Evolutionary conservation across 2,888 invertebrate genomes (phyloP), one percentile per base, ranked within the genome.

Genomic region (Drosophila mettleri): DNA sequence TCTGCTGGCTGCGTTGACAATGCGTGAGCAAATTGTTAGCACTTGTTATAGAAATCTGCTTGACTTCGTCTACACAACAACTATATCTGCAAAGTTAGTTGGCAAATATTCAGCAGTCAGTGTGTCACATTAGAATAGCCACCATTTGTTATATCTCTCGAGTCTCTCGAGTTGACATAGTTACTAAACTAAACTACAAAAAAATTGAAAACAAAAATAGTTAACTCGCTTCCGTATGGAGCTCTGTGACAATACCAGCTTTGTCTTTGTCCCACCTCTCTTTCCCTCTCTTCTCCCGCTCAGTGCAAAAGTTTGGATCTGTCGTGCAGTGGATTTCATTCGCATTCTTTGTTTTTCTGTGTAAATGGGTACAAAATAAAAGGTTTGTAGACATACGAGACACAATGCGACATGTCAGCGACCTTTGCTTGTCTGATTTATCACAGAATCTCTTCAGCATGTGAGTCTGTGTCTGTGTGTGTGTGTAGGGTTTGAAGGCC

Each of bases 371-470:
- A 73, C 31, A 48, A 20, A 49, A 49, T 20, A 31, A 31, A 22
- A 49, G 57, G 78, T 63, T 58, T 71, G 65, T 43, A 39, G 48
- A 64, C 54, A 73, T 9, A 65, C 43, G 31, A 60, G 41, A 51
- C 20, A 78, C 63, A 78, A 73, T 67, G 72, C 55, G 67, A 80
- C 72, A 85, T 74, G 83, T 83, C 83, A 83, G 88, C 80, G 86
- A 83, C 88, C 83, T 83, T 75, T 79, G 61, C 68, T 64, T 63
- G 57, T 64, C 43, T 52, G 64, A 70, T 59, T 62, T 74, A 70
- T 66, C 65, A 61, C 79, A 72, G 74, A 45, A 57, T 59, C 59
- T 59, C 33, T 33, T 60, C 24, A 31, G 14, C 31, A 3, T 16
- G 18, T 34, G 29, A 18, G 9, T 24, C 16, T 41, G 48, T 64